Percentiles rank a stretch among this genome's conserved stretches.
phyloP scores from a whole-genome alignment of 2,113 vertebrate genomes.

The Ammospiza caudacuta region DNA sequence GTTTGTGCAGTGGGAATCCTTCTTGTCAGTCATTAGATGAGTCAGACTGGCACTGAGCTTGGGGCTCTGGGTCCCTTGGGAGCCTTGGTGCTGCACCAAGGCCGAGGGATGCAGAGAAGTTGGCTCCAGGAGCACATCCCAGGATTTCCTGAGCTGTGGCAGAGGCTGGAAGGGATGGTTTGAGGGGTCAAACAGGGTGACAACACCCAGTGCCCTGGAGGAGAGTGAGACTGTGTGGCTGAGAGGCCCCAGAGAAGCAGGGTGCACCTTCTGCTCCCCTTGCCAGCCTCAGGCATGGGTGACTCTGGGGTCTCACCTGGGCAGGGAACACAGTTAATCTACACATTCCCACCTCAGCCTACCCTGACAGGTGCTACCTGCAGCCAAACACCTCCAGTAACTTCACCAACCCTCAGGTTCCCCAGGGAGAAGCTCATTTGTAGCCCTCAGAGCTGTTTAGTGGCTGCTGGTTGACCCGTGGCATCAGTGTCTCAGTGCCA shows the following conservation, averaged over 20 bases:
- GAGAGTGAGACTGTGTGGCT: accelerated
- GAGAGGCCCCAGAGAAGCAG: not conserved
- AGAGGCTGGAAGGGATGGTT: not conserved
- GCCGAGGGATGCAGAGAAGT: not conserved
- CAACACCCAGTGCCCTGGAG: not conserved
- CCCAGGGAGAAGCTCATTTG: not conserved
- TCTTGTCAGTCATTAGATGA: not conserved
- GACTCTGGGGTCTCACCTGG: not conserved
- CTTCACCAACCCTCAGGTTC: not conserved
- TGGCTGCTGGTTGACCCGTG: not conserved
- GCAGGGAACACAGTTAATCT: not conserved
- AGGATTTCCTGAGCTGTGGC: not conserved
- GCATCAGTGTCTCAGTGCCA: not conserved
- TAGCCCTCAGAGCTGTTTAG: not conserved
- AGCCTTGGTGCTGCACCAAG: not conserved
- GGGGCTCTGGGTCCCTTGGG: not conserved
- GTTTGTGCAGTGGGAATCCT: not conserved
- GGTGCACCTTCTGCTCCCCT: not conserved
- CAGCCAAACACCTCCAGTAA: not conserved
- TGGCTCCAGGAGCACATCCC: not conserved
- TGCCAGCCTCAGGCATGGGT: accelerated
- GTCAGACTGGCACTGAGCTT: not conserved
- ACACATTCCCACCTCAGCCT: not conserved
- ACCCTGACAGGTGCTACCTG: not conserved
- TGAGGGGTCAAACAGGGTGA: not conserved